Evolutionary conservation across 2,797 vertebrate genomes (phyloP).

Genomic region (Sphenodon punctatus): DNA sequence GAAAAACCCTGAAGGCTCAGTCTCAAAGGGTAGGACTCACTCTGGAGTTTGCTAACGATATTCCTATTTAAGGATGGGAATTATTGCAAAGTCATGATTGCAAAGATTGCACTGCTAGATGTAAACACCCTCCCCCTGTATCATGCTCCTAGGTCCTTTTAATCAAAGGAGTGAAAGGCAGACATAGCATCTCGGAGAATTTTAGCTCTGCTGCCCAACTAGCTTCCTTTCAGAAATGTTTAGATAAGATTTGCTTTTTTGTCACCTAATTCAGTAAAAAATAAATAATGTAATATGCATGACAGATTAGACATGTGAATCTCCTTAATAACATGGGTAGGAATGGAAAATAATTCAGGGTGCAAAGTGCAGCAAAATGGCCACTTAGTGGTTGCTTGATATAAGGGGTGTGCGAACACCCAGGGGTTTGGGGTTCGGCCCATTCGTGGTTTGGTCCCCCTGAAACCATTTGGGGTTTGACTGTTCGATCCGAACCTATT

Average conservation of each 20-base stretch:
- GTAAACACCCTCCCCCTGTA: conserved; percentile 43
- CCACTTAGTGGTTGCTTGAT: background rate
- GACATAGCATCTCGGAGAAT: conserved; percentile 13
- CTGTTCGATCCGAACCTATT: too few species aligned
- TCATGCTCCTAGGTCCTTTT: conserved; percentile 30
- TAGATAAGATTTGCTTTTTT: background rate
- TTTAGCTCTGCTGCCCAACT: background rate
- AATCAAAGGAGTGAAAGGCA: conserved; percentile 49
- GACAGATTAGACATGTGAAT: conserved; percentile 22
- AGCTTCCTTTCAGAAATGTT: background rate
- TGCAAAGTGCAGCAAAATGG: conserved; percentile 15
- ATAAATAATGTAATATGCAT: background rate
- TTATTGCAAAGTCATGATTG: conserved; percentile 1
- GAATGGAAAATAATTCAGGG: background rate
- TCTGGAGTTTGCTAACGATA: conserved; percentile 18
- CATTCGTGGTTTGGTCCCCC: too few species aligned
- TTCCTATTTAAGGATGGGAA: too few species aligned
- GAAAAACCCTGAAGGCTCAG: background rate
- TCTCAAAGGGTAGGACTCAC: conserved; percentile 1
- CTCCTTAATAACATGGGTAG: background rate
- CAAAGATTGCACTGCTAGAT: conserved; percentile 24
- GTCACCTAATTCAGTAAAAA: background rate
- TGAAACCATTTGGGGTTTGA: too few species aligned
- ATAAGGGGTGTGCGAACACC: background rate
- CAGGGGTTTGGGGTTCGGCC: too few species aligned